Evolutionary conservation across 2,888 invertebrate genomes (phyloP), one percentile per base, ranked within the genome.

Genomic region (Cacoxenus indagator): DNA sequence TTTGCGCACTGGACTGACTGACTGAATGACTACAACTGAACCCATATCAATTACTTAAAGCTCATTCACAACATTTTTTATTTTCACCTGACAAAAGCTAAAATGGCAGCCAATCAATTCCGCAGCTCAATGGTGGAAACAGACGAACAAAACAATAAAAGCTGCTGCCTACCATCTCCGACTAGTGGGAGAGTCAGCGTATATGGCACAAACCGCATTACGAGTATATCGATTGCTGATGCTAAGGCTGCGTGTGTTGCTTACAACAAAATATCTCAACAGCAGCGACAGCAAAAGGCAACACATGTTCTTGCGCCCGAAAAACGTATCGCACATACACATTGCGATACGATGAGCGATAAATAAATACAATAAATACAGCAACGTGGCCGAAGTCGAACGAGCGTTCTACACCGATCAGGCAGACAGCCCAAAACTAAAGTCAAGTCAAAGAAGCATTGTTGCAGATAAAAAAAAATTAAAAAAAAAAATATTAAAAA

Each of bases 231-330:
- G 74, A 74, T 74, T 73, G 68, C 2, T 17, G 4, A 57, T 67
- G 17, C 37, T 31, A 61, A 26, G 37, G 46, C 22, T 62, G 61
- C 45, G 31, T 48, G 24, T 37, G 19, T 26, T 26, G 67, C 31
- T 64, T 51, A 57, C 27, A 64, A 65, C 55, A 68, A 45, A 55
- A 69, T 37, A 61, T 22, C 54, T 17, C 31, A 59, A 61, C 54
- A 45, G 59, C 27, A 46, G 19, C 17, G 69, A 45, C 78, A 77
- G 77, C 78, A 78, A 77, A 77, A 75, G 71, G 75, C 81, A 83
- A 85, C 85, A 85, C 83, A 84, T 85, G 85, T 85, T 85, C 86
- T 85, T 85, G 86, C 85, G 85, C 85, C 85, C 84, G 77, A 83
- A 82, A 80, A 82, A 81, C 83, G 83, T 81, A 81, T 81, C 81